phyloP scores from a whole-genome alignment of 2,113 vertebrate genomes.

The Megaptera novaeangliae region DNA sequence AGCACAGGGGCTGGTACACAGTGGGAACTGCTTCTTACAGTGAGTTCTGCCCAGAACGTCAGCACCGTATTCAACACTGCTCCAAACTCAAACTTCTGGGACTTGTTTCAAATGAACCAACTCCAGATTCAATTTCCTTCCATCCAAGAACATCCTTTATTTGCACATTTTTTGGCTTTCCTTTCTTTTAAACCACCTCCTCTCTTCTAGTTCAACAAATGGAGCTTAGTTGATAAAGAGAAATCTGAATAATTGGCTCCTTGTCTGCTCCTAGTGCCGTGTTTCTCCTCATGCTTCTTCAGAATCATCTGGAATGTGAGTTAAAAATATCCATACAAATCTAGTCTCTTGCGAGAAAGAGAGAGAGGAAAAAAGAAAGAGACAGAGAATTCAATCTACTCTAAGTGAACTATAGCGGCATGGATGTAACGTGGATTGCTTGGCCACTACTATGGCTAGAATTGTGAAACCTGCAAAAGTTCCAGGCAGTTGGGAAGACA shows the following conservation, averaged over 20 bases:
- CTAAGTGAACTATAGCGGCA: not conserved
- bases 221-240: not conserved
- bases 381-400: not conserved
- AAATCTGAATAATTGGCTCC: not conserved
- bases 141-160: not conserved
- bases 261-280: not conserved
- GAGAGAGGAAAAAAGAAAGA: no score
- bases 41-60: not conserved
- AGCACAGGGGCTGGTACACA: not conserved
- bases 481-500: not conserved
- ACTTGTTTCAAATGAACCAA: not conserved
- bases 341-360: not conserved
- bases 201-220: not conserved
- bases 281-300: not conserved
- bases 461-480: not conserved
- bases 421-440: not conserved
- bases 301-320: not conserved
- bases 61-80: not conserved
- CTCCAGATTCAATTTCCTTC: not conserved
- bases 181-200: not conserved
- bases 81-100: not conserved
- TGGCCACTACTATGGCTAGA: not conserved
- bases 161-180: not conserved
- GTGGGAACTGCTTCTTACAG: no score
- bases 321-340: not conserved